A percentile compares a stretch with the other conserved stretches of the same genome.
phyloP scores from a whole-genome alignment of 2,888 invertebrate species.

The Napeogenes sylphis region DNA sequence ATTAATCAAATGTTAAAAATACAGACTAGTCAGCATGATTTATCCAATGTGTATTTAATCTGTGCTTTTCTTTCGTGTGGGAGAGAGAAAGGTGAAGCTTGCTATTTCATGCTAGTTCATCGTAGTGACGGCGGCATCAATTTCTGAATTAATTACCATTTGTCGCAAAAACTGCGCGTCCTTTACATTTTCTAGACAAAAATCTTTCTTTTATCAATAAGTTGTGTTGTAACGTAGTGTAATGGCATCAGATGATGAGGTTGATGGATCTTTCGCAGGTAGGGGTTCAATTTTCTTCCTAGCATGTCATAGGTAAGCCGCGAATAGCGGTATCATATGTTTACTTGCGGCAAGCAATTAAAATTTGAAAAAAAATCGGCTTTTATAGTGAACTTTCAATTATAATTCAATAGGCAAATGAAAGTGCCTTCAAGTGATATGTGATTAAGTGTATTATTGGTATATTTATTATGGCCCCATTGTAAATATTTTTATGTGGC shows the following conservation, averaged over 20 bases:
- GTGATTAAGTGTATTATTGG: slow-evolving; percentile 41
- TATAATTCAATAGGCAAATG: slow-evolving; percentile 32
- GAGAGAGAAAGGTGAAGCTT: slow-evolving; percentile 57
- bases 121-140: slow-evolving; percentile 77
- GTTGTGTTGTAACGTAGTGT: slow-evolving; percentile 63
- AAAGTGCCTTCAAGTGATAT: slow-evolving; percentile 32
- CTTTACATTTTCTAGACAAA: slow-evolving; percentile 71
- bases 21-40: too few species aligned
- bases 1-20: too few species aligned
- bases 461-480: slow-evolving; percentile 64
- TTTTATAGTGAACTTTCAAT: slow-evolving; percentile 37
- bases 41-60: slow-evolving; percentile 9
- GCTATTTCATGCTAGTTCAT: slow-evolving; percentile 52
- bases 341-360: slow-evolving; percentile 78
- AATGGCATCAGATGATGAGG: slow-evolving; percentile 93
- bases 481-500: slow-evolving; percentile 77
- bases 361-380: slow-evolving; percentile 64
- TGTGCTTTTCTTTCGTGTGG: slow-evolving; percentile 37
- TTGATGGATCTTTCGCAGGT: slow-evolving; percentile 92
- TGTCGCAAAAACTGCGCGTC: slow-evolving; percentile 79
- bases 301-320: slow-evolving; percentile 78
- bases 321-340: slow-evolving; percentile 79
- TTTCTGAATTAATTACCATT: slow-evolving; percentile 78
- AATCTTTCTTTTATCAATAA: slow-evolving; percentile 57
- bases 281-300: slow-evolving; percentile 75